These are phyloP conservation scores for Branchellion lobata DNA, from an alignment of 2,888 invertebrate species.

Conservation along the genomic window DNA sequence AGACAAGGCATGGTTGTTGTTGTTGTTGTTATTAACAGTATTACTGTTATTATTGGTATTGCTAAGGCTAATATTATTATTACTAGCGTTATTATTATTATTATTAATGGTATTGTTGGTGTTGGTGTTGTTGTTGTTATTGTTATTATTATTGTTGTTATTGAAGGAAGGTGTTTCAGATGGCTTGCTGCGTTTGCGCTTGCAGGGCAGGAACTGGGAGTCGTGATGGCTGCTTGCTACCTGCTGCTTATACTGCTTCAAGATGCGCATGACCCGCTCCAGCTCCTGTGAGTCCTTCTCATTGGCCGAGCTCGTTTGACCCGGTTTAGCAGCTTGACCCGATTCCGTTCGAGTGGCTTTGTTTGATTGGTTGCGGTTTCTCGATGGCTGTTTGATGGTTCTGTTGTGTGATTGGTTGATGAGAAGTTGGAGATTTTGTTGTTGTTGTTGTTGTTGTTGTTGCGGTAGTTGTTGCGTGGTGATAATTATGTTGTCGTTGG, in stretches of 20 bases:
- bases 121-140: background rate
- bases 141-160: background rate
- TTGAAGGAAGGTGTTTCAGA: too few species aligned
- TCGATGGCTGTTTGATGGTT: conserved; percentile 11
- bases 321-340: conserved; percentile 1
- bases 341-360: conserved; percentile 8
- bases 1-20: too few species aligned
- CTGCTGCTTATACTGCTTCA: conserved; percentile 47
- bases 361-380: conserved; percentile 28
- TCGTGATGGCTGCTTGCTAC: conserved; percentile 43
- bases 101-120: background rate
- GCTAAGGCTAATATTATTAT: too few species aligned
- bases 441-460: conserved; percentile 13
- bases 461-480: conserved; percentile 7
- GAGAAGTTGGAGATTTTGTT: conserved; percentile 13
- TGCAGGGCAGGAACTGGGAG: conserved; percentile 46
- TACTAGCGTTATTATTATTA: background rate
- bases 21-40: too few species aligned
- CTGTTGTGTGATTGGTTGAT: conserved; percentile 14
- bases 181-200: conserved; percentile 46
- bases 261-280: conserved; percentile 46
- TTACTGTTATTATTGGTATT: too few species aligned
- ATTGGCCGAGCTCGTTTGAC: conserved; percentile 1
- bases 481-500: conserved; percentile 4
- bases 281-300: conserved; percentile 45